These are phyloP conservation scores for Acipenser oxyrinchus DNA, from an alignment of 2,797 vertebrate species.

Conservation along the genomic window DNA sequence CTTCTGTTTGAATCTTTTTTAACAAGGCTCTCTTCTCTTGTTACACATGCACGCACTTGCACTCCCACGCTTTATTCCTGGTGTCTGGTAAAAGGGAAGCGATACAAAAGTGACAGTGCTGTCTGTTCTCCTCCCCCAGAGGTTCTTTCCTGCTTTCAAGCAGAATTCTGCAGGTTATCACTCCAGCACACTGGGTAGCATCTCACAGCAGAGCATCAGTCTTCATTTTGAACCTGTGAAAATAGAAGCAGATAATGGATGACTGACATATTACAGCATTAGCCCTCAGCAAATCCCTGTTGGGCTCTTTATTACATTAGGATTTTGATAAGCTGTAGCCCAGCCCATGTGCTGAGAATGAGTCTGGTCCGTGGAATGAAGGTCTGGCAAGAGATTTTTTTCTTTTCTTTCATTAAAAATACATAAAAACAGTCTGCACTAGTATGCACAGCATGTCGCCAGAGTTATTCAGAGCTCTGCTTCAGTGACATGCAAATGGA, in stretches of 20 bases:
- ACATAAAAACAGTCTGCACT: not conserved
- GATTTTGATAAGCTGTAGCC: slow-evolving; percentile 38
- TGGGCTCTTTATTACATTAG: slow-evolving; percentile 33
- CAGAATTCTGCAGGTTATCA: slow-evolving; percentile 20
- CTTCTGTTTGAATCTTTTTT: slow-evolving; percentile 22
- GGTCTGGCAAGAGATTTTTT: not conserved
- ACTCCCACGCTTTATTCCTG: slow-evolving; percentile 3
- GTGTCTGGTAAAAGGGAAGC: slow-evolving; percentile 17
- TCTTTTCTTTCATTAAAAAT: slow-evolving; percentile 3
- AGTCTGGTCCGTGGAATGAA: slow-evolving; percentile 14
- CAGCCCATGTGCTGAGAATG: slow-evolving; percentile 27
- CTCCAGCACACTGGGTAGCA: slow-evolving; percentile 27
- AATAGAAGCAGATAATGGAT: slow-evolving; percentile 57
- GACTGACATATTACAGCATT: slow-evolving; percentile 49
- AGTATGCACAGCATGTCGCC: slow-evolving; percentile 9
- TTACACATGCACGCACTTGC: not conserved
- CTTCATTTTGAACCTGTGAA: slow-evolving; percentile 64
- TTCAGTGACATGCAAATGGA: slow-evolving; percentile 3
- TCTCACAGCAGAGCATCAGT: slow-evolving; percentile 35
- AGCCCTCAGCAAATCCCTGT: slow-evolving; percentile 45
- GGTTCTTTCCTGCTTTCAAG: slow-evolving; percentile 18
- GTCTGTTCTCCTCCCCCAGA: slow-evolving; percentile 20
- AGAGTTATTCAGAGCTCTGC: slow-evolving; percentile 27
- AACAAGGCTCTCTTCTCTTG: slow-evolving; percentile 12
- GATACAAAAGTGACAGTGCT: slow-evolving; percentile 23